Base-by-base conservation (phyloP, 2,888 invertebrate genomes). In the Drosophila recens region DNA sequence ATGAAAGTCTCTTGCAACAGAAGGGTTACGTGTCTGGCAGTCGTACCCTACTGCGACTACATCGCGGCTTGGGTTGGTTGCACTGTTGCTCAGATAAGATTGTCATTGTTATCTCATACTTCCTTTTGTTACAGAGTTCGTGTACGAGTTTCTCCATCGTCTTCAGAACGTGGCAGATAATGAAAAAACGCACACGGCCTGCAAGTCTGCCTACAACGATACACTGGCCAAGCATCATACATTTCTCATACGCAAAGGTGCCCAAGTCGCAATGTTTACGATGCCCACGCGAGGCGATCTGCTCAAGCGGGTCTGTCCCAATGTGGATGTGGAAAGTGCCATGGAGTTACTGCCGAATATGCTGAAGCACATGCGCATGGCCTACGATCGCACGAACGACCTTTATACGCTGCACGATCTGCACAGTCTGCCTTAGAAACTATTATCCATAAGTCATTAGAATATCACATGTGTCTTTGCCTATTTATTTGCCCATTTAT, bases 151-250 rank as follows among this genome's bases (percentile, higher is more conserved):
- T 92, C 93, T 99, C 80, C 94, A 95, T 73, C 94, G 95, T 75
- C 91, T 98, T 0, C 94, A 94, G 34, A 94, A 95, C 23, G 91
- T 97, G 0, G 93, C 95, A 3, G 95, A 96, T 67, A 90, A 92
- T 8, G 95, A 96, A 59, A 96, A 95, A 88, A 96, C 97, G 0
- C 95, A 95, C 49, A 91, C 94, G 5, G 94, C 95, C n/a, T 98
- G 98, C 86, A 96, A 96, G 85, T 94, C 94, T 59, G 96, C 97
- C 0, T 99, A 99, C 91, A 95, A 96, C 74, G 94, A 95, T 76
- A 98, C 98, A 0, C 92, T 99, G 58, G 96, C 97, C 0, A 95
- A 96, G 85, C 95, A 96, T 93, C 99, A 99, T 93, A 95, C 97
- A 0, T 98, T 98, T 96, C 93, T 97, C 59, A 95, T 98, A 49